phyloP scores from a whole-genome alignment of 2,888 invertebrate genomes.

The Lordiphosa andalusiaca region DNA sequence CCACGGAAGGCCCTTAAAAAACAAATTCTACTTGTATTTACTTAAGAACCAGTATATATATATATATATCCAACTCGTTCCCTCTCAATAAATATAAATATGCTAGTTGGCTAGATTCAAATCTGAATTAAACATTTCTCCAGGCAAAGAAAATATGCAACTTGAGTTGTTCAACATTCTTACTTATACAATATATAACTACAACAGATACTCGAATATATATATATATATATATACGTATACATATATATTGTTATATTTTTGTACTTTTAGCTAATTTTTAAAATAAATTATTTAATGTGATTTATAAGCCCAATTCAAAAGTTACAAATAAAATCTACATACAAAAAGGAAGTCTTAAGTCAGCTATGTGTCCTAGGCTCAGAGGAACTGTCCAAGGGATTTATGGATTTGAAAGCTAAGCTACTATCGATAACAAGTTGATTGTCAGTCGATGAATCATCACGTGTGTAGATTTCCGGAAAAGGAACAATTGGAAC shows the following conservation, averaged over 20 bases:
- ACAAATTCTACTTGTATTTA: neutral
- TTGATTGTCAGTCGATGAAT: too few relatives aligned
- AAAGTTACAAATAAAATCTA: slow-evolving; percentile 62
- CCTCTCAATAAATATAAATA: slow-evolving; percentile 18
- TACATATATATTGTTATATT: slow-evolving; percentile 67
- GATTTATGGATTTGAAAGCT: too few relatives aligned
- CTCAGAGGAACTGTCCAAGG: too few relatives aligned
- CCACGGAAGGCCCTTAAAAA: slow-evolving; percentile 19
- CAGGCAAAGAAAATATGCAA: slow-evolving; percentile 13
- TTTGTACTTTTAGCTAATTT: slow-evolving; percentile 76
- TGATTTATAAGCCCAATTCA: slow-evolving; percentile 68
- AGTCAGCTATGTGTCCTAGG: too few relatives aligned
- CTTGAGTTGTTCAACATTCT: slow-evolving; percentile 32
- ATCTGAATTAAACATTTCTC: slow-evolving; percentile 10
- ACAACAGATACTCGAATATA: slow-evolving; percentile 5
- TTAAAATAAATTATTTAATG: slow-evolving; percentile 72
- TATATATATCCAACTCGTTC: slow-evolving; percentile 9
- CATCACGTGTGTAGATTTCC: too few relatives aligned
- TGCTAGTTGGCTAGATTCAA: slow-evolving; percentile 23
- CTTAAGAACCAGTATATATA: neutral
- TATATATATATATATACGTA: slow-evolving; percentile 9
- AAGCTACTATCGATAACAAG: too few relatives aligned
- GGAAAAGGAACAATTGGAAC: too few relatives aligned
- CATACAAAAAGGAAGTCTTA: slow-evolving; percentile 5
- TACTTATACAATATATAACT: slow-evolving; percentile 22